Conservation (phyloP, 2,888 invertebrate species). For the Plusia festucae region DNA sequence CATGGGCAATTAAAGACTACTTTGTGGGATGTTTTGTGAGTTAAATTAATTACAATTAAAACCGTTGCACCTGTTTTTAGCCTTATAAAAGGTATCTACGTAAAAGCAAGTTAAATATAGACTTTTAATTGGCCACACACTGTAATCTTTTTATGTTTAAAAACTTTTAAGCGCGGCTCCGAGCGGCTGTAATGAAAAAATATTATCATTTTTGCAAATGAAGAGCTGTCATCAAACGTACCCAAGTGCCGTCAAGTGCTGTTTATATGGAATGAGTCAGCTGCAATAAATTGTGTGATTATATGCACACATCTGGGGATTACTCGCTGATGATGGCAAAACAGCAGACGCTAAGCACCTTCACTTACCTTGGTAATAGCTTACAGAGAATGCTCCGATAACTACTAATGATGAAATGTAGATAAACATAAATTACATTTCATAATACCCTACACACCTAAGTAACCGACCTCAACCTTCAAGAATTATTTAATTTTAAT, state of each 20-base stretch:
- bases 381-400: neutral
- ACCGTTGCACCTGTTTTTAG: conserved; percentile 3
- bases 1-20: conserved; percentile 21
- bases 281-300: conserved; percentile 5
- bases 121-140: conserved; percentile 1
- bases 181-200: neutral
- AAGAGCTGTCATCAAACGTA: conserved; percentile 5
- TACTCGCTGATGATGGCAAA: neutral
- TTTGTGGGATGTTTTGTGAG: conserved; percentile 2
- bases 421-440: conserved; percentile 13
- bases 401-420: conserved; percentile 5
- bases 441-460: conserved; percentile 17
- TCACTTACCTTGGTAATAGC: neutral
- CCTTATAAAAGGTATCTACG: neutral
- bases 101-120: conserved; percentile 2
- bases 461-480: conserved; percentile 46
- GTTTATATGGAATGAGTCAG: neutral
- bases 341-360: neutral
- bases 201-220: neutral
- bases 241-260: neutral
- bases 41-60: conserved; percentile 6
- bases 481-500: conserved; percentile 51
- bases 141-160: conserved; percentile 4
- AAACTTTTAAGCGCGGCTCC: neutral
- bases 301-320: neutral